phyloP scores from a whole-genome alignment of 1,140 invertebrate genomes.

The Drosophila prosaltans region DNA sequence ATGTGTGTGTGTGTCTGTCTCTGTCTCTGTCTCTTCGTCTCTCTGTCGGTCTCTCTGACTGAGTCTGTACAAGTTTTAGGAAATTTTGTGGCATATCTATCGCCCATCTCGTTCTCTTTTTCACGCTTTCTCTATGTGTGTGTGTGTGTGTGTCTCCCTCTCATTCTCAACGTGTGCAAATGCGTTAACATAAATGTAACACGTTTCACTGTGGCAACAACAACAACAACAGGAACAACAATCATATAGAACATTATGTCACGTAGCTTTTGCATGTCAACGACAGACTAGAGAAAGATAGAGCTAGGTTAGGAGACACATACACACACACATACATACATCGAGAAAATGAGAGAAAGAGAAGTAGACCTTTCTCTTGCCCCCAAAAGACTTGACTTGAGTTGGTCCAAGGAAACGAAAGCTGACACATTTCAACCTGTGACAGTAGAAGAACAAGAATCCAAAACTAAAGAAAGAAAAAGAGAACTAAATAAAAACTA shows the following conservation, averaged over 20 bases:
- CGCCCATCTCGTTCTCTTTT: conserved; percentile 9
- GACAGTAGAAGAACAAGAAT: neutral
- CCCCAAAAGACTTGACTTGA: neutral
- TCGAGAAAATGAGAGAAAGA: neutral
- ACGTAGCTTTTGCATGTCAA: conserved; percentile 23
- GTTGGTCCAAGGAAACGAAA: conserved; percentile 10
- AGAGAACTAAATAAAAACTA: too few relatives aligned
- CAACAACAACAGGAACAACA: conserved; percentile 12
- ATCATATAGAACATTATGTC: conserved; percentile 23
- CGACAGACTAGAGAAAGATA: conserved; percentile 13
- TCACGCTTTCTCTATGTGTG: neutral
- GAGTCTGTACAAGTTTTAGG: conserved; percentile 13
- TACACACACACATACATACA: conserved; percentile 12
- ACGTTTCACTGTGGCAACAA: conserved; percentile 30
- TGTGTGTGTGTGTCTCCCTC: neutral
- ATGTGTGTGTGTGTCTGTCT: conserved; percentile 3
- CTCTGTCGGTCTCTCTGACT: conserved; percentile 4
- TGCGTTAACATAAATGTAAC: conserved; percentile 66
- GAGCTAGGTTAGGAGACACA: conserved; percentile 22
- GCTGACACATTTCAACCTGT: conserved; percentile 7
- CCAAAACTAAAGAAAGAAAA: too few relatives aligned
- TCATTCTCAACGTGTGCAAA: conserved; percentile 46
- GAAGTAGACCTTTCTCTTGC: neutral
- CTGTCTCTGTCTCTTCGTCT: conserved; percentile 13
- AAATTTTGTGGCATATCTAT: conserved; percentile 23